Conservation (phyloP, 2,113 vertebrate genomes). For the Delphinus delphis region DNA sequence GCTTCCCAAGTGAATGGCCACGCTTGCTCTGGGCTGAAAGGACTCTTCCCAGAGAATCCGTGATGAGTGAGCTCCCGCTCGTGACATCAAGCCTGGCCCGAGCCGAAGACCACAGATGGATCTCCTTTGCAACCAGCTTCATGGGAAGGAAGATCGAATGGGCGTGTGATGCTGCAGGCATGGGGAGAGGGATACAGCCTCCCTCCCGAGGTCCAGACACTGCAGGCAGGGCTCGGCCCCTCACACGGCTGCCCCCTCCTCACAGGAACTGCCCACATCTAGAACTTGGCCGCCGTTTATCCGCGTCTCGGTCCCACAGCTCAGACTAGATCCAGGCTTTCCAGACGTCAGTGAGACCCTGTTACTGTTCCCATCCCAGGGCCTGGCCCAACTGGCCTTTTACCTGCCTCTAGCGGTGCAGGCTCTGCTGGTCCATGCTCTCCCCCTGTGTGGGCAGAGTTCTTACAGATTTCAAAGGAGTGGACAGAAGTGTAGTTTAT, state of each 20-base stretch:
- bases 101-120: neutral
- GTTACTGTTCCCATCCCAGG: neutral
- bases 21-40: neutral
- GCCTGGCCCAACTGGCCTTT: neutral
- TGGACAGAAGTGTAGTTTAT: neutral
- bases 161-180: fast-evolving
- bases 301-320: neutral
- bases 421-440: fast-evolving
- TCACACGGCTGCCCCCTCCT: fast-evolving
- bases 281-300: neutral
- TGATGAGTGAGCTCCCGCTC: neutral
- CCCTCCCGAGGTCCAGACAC: neutral
- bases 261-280: neutral
- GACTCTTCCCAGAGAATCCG: neutral
- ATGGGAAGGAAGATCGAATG: neutral
- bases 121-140: neutral
- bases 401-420: neutral
- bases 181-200: neutral
- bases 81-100: neutral
- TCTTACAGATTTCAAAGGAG: neutral
- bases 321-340: neutral
- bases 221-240: neutral
- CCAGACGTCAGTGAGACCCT: neutral
- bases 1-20: neutral
- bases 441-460: neutral